A percentile compares a stretch with the other conserved stretches of the same genome.
Evolutionary conservation across 2,888 invertebrate species (phyloP).

Genomic region (Lysandra coridon): DNA sequence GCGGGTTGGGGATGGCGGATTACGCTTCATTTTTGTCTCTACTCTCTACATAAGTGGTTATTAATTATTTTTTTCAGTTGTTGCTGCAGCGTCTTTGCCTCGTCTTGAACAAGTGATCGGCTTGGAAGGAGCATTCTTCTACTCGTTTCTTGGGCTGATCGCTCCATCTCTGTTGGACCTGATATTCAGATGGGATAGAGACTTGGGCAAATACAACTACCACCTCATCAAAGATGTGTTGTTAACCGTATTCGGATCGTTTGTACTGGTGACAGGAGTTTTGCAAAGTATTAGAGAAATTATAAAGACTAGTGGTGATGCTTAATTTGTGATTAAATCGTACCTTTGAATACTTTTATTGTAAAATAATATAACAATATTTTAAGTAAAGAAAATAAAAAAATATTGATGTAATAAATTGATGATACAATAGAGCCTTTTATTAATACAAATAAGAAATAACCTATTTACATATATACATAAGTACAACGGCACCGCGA

Average conservation of each 20-base stretch:
- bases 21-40: too few relatives aligned
- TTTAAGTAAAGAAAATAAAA: not conserved
- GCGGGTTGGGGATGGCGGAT: too few relatives aligned
- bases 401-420: not conserved
- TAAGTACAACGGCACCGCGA: too few relatives aligned
- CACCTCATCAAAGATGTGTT: constrained; percentile 83
- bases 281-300: constrained; percentile 73
- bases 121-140: constrained; percentile 80
- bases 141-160: constrained; percentile 86
- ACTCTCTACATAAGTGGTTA: too few relatives aligned
- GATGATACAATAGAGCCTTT: not conserved
- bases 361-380: not conserved
- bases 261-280: constrained; percentile 85
- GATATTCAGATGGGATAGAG: constrained; percentile 84
- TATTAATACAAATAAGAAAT: not conserved
- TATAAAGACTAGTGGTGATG: constrained; percentile 47
- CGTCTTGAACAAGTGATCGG: constrained; percentile 72
- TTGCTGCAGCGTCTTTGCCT: constrained; percentile 67
- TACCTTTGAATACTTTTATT: not conserved
- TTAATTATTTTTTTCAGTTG: constrained; percentile 50
- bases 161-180: constrained; percentile 87
- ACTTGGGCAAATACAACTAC: constrained; percentile 84
- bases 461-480: not conserved
- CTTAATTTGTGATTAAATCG: constrained; percentile 5
- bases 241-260: constrained; percentile 81